Evolutionary conservation across 1,140 invertebrate genomes (phyloP).

Genomic region (Scaptodrosophila lebanonensis): DNA sequence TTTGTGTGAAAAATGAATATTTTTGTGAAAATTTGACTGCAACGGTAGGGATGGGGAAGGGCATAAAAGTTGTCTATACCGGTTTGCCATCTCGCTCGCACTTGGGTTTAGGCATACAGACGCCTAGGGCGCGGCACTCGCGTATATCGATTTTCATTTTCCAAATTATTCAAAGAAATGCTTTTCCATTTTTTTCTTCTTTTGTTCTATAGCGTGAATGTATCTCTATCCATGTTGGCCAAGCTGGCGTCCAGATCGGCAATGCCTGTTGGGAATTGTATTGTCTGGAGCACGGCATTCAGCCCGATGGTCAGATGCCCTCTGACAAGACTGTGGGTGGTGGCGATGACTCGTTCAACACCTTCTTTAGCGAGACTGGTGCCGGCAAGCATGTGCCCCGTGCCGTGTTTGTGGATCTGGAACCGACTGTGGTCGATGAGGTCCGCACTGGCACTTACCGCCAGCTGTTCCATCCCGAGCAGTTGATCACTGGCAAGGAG

Average conservation of each 20-base stretch:
- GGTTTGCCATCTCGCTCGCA: conserved; percentile 6
- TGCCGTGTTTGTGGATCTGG: conserved; percentile 91
- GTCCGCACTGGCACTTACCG: conserved; percentile 89
- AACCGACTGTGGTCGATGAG: conserved; percentile 93
- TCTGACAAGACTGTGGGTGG: conserved; percentile 85
- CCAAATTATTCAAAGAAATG: conserved; percentile 19
- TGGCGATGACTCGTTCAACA: conserved; percentile 88
- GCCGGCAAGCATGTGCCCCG: conserved; percentile 91
- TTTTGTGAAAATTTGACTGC: not conserved
- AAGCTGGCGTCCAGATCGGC: conserved; percentile 87
- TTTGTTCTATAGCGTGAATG: conserved; percentile 79
- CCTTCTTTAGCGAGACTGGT: conserved; percentile 92
- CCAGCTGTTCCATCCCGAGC: conserved; percentile 91
- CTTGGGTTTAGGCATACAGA: not conserved
- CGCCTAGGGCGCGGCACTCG: conserved; percentile 40
- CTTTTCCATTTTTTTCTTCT: not conserved
- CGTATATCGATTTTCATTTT: conserved; percentile 47
- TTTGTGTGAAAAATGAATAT: not conserved
- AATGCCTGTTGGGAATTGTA: conserved; percentile 83
- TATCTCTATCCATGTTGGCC: conserved; percentile 83
- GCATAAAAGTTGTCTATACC: conserved; percentile 18
- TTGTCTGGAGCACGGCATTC: conserved; percentile 88
- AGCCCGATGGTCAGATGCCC: conserved; percentile 84
- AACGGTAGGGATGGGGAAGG: conserved; percentile 4
- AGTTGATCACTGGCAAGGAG: conserved; percentile 91